Evolutionary conservation across 2,797 vertebrate genomes (phyloP).

Genomic region (Typhlichthys subterraneus): DNA sequence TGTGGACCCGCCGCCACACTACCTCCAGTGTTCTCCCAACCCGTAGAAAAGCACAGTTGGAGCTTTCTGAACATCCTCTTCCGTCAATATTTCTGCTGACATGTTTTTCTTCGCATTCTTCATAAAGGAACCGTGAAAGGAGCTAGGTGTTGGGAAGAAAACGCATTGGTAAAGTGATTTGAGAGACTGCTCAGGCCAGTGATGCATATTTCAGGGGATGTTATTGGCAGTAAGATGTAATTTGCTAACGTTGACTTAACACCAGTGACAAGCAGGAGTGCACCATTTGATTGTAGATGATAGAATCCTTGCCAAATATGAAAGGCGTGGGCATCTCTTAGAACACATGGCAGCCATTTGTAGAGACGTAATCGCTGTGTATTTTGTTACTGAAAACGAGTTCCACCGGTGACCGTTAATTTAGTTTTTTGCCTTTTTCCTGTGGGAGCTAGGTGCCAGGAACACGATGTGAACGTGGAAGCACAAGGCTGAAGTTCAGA

Average conservation of each 20-base stretch:
- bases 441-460: not conserved
- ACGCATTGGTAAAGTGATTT: not conserved
- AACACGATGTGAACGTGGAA: not conserved
- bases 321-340: not conserved
- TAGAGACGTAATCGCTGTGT: too few species aligned
- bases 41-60: conserved; percentile 12
- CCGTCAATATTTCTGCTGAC: conserved; percentile 2
- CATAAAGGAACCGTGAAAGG: conserved; percentile 10
- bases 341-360: too few species aligned
- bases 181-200: not conserved
- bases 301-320: conserved; percentile 1
- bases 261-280: not conserved
- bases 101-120: conserved; percentile 11
- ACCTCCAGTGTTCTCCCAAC: conserved; percentile 21
- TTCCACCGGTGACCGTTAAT: not conserved
- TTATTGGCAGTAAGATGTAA: conserved; percentile 3
- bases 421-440: not conserved
- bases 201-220: conserved; percentile 2
- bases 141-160: not conserved
- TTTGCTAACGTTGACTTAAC: conserved; percentile 3
- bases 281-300: not conserved
- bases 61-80: conserved; percentile 24
- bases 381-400: too few species aligned
- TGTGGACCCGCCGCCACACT: conserved; percentile 31
- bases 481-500: not conserved